These are phyloP conservation scores for Reticulitermes speratus DNA, from an alignment of 1,140 invertebrate species.

Conservation along the genomic window DNA sequence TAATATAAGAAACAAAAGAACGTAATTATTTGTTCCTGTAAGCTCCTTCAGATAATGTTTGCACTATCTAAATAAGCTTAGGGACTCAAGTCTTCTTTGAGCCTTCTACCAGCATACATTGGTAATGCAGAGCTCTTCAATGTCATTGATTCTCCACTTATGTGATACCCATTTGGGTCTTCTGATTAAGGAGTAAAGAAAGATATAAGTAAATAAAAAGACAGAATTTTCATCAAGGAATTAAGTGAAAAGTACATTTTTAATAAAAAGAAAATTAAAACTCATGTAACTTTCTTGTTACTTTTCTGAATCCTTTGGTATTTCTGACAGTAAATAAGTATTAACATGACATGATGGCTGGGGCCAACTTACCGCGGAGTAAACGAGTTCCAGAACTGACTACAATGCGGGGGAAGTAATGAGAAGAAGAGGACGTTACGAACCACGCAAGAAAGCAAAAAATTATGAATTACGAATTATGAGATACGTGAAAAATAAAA, in stretches of 20 bases:
- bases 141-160: not conserved
- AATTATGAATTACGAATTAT: slow-evolving; percentile 23
- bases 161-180: not conserved
- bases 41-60: not conserved
- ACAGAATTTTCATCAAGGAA: slow-evolving; percentile 19
- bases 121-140: not conserved
- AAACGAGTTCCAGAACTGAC: slow-evolving; percentile 96
- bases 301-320: slow-evolving; percentile 31
- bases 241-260: slow-evolving; percentile 26
- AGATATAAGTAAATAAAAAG: slow-evolving; percentile 2
- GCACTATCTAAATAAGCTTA: not conserved
- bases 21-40: not conserved
- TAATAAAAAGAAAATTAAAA: slow-evolving; percentile 36
- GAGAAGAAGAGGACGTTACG: slow-evolving; percentile 54
- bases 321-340: slow-evolving; percentile 33
- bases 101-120: not conserved
- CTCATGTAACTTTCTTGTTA: slow-evolving; percentile 25
- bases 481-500: slow-evolving; percentile 16
- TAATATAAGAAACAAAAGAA: not conserved
- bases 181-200: not conserved
- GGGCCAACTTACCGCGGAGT: slow-evolving; percentile 85
- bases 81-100: not conserved
- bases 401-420: slow-evolving; percentile 65
- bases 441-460: slow-evolving; percentile 35
- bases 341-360: slow-evolving; percentile 18